Evolutionary conservation across 2,888 invertebrate genomes (phyloP).

Genomic region (Drosophila greeni): DNA sequence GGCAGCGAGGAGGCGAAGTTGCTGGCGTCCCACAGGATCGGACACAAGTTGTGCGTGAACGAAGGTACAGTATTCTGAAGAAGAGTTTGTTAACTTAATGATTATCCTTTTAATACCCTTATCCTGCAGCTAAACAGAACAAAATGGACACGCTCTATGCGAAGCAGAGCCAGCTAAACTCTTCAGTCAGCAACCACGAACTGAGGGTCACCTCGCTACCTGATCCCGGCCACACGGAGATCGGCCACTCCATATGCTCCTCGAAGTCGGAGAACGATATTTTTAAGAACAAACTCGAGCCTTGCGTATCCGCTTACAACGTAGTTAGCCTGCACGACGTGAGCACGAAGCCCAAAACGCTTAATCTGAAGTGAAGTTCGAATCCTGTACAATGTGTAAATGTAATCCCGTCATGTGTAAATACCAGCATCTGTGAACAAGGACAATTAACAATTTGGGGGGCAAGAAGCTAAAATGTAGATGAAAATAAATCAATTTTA

Average conservation of each 20-base stretch:
- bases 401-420: conserved; percentile 30
- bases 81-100: not conserved
- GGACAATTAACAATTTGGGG: conserved; percentile 23
- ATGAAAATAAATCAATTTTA: conserved; percentile 39
- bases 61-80: conserved; percentile 16
- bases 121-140: conserved; percentile 8
- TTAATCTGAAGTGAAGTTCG: conserved; percentile 51
- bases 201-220: conserved; percentile 28
- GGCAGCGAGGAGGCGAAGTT: conserved; percentile 46
- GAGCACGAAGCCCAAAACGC: conserved; percentile 50
- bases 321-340: conserved; percentile 67
- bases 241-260: conserved; percentile 35
- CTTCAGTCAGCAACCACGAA: conserved; percentile 35
- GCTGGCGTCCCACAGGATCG: conserved; percentile 14
- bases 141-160: conserved; percentile 27
- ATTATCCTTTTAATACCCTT: not conserved
- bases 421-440: conserved; percentile 31
- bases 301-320: conserved; percentile 56
- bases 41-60: conserved; percentile 26
- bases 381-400: conserved; percentile 32
- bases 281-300: conserved; percentile 51
- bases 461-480: conserved; percentile 14
- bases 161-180: conserved; percentile 32
- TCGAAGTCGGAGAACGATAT: conserved; percentile 69
- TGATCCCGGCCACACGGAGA: conserved; percentile 24